Percentiles rank a stretch among this genome's conserved stretches.
Conservation (phyloP, 2,113 vertebrate species). For the Nothocercus nigrocapillus region DNA sequence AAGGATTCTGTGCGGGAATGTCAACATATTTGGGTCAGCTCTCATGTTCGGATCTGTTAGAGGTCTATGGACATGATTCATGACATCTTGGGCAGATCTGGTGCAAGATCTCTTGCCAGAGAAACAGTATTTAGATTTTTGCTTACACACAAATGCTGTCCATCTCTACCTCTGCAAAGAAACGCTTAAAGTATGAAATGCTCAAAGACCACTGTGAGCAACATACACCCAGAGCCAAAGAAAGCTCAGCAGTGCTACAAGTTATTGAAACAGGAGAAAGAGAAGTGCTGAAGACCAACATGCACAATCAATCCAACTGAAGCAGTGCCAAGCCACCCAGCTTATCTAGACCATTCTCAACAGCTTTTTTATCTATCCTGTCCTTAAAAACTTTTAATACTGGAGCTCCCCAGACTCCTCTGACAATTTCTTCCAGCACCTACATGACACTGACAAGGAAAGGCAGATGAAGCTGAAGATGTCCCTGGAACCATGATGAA, state of each 20-base stretch:
- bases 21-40: background rate
- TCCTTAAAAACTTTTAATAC: background rate
- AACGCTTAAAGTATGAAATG: background rate
- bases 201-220: background rate
- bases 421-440: background rate
- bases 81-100: background rate
- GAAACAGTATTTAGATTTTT: background rate
- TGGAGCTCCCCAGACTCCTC: background rate
- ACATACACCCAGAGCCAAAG: background rate
- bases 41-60: background rate
- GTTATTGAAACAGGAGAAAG: background rate
- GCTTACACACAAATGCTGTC: background rate
- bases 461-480: background rate
- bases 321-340: background rate
- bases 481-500: background rate
- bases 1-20: background rate
- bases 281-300: background rate
- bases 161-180: background rate
- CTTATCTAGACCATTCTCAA: background rate
- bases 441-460: background rate
- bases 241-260: background rate
- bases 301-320: fast-evolving
- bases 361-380: background rate
- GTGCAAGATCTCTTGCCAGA: background rate
- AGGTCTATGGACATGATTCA: background rate